These are phyloP conservation scores for Porites lutea DNA, from an alignment of 64 coral and sea anemone genomes.

Conservation along the genomic window DNA sequence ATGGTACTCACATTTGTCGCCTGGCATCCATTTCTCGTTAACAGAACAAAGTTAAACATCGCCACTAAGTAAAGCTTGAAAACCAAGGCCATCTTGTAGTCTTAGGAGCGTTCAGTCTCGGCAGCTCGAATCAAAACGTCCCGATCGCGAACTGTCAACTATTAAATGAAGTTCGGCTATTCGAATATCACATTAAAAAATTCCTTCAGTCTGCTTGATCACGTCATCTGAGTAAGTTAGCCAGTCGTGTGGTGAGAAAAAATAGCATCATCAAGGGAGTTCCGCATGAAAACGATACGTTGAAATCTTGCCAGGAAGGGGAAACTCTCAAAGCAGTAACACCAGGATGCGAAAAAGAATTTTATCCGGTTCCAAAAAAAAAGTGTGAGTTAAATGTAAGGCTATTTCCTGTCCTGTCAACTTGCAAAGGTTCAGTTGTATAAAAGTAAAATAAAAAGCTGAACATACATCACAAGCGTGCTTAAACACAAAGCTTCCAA, in stretches of 20 bases:
- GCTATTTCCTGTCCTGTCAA: too few species aligned
- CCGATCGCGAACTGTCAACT: not conserved
- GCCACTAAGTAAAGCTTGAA: not conserved
- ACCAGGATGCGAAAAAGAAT: slow-evolving; percentile 12
- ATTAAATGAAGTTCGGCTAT: not conserved
- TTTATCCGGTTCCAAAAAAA: not conserved
- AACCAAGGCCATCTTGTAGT: not conserved
- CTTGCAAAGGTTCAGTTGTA: too few species aligned
- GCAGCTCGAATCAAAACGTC: not conserved
- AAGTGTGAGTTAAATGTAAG: too few species aligned
- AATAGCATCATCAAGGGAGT: not conserved
- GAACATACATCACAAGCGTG: too few species aligned
- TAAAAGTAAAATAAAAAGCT: too few species aligned
- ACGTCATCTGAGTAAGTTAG: not conserved
- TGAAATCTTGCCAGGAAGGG: not conserved
- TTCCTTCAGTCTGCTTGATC: not conserved
- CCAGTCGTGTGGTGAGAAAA: not conserved
- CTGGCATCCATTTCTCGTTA: not conserved
- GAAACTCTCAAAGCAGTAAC: not conserved
- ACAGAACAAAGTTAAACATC: not conserved
- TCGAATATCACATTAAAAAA: not conserved
- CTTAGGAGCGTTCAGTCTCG: not conserved
- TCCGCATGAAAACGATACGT: too few species aligned
- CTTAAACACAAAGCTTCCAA: too few species aligned
- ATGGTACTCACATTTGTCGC: slow-evolving; percentile 8